phyloP scores from a whole-genome alignment of 2,888 invertebrate species.

The Linnaemya vulpina region DNA sequence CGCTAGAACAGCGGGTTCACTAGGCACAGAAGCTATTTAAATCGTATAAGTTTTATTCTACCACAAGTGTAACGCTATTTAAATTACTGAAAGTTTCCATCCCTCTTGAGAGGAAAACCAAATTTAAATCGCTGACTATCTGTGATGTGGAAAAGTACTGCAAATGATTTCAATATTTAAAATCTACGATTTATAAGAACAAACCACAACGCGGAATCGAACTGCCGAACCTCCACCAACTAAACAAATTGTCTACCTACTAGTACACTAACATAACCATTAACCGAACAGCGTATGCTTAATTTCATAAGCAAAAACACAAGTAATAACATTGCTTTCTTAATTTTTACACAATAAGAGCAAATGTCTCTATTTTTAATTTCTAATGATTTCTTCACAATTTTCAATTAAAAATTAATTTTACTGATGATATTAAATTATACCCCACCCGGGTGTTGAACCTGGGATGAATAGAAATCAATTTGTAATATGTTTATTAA shows the following conservation, averaged over 20 bases:
- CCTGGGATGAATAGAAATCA: neutral
- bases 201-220: neutral
- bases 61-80: constrained; percentile 81
- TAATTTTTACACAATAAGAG: neutral
- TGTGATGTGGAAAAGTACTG: constrained; percentile 74
- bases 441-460: constrained; percentile 17
- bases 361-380: neutral
- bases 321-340: too few species aligned
- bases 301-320: too few species aligned
- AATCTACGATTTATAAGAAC: too few species aligned
- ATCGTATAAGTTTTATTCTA: constrained; percentile 75
- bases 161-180: neutral
- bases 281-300: neutral
- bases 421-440: too few species aligned
- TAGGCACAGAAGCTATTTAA: constrained; percentile 4
- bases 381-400: neutral
- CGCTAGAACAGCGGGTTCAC: constrained; percentile 79
- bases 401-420: neutral
- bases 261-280: neutral
- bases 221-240: neutral
- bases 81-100: constrained; percentile 69
- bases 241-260: neutral
- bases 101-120: constrained; percentile 18
- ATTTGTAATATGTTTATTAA: too few species aligned
- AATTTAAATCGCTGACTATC: constrained; percentile 79